Percentiles rank a stretch among this genome's conserved stretches.
phyloP scores from a whole-genome alignment of 1,140 invertebrate species.

The Trachymyrmex cornetzi region DNA sequence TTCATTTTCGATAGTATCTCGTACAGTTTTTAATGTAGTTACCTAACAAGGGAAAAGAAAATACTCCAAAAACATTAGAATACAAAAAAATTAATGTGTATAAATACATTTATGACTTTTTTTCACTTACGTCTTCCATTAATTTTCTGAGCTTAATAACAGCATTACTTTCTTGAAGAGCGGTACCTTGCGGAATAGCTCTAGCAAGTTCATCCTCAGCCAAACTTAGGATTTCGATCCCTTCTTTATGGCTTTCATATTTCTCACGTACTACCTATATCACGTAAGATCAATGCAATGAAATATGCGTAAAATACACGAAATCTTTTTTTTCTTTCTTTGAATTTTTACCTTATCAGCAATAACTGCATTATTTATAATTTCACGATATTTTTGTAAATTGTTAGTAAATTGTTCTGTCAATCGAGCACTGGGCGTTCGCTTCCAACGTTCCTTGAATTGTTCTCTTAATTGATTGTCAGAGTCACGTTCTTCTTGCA shows the following conservation, averaged over 20 bases:
- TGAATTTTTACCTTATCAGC: slow-evolving; percentile 89
- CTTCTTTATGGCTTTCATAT: slow-evolving; percentile 92
- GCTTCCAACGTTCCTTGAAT: slow-evolving; percentile 96
- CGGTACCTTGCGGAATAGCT: slow-evolving; percentile 89
- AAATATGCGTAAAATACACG: slow-evolving; percentile 1
- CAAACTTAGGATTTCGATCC: slow-evolving; percentile 94
- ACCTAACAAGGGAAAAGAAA: slow-evolving; percentile 87
- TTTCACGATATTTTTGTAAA: slow-evolving; percentile 95
- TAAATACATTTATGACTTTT: background rate
- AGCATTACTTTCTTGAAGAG: slow-evolving; percentile 88
- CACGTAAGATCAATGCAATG: slow-evolving; percentile 76
- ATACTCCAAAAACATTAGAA: background rate
- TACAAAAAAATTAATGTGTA: background rate
- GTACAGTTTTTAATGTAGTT: slow-evolving; percentile 95
- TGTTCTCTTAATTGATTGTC: slow-evolving; percentile 95
- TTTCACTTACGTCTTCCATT: slow-evolving; percentile 90
- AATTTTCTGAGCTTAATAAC: slow-evolving; percentile 91
- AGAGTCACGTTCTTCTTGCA: slow-evolving; percentile 96
- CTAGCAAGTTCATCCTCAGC: slow-evolving; percentile 89
- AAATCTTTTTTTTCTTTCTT: slow-evolving; percentile 21
- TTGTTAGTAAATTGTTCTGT: slow-evolving; percentile 96
- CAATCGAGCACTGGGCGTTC: slow-evolving; percentile 95
- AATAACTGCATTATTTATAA: slow-evolving; percentile 95
- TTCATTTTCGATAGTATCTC: slow-evolving; percentile 95
- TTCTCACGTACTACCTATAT: slow-evolving; percentile 93